Percentiles rank a stretch among this genome's conserved stretches.
phyloP scores from a whole-genome alignment of 30 jellyfish, hydroid and myxozoan species.

The Catostylus mosaicus region DNA sequence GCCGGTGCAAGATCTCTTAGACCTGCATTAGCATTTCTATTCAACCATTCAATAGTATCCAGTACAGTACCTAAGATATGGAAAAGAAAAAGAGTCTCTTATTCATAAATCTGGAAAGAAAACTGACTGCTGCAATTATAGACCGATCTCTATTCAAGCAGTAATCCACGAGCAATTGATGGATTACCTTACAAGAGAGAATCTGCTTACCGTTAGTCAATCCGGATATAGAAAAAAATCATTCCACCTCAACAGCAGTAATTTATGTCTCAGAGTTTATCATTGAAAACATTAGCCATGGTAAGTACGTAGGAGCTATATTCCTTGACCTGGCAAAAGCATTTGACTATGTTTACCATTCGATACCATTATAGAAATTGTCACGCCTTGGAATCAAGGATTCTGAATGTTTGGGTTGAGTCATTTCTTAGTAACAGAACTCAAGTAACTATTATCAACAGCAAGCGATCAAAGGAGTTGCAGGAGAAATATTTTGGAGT shows the following conservation, averaged over 20 bases:
- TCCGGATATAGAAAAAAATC: conserved; percentile 8
- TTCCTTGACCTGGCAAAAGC: conserved; percentile 48
- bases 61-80: conserved; percentile 27
- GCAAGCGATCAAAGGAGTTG: conserved; percentile 27
- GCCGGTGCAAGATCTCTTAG: background rate
- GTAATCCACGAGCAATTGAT: background rate
- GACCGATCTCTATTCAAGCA: conserved; percentile 14
- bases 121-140: conserved; percentile 29
- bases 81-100: conserved; percentile 28
- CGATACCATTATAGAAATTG: conserved; percentile 4
- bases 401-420: conserved; percentile 32
- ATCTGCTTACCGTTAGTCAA: conserved; percentile 10
- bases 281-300: background rate
- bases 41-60: background rate
- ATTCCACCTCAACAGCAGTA: conserved; percentile 18
- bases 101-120: conserved; percentile 10
- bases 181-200: conserved; percentile 6
- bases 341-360: conserved; percentile 38
- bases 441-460: conserved; percentile 21
- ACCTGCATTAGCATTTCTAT: conserved; percentile 1
- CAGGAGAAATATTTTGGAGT: conserved; percentile 31
- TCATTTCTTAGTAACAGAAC: conserved; percentile 29
- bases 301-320: conserved; percentile 24
- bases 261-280: conserved; percentile 4
- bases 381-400: conserved; percentile 17